These are phyloP conservation scores for Leuciscus waleckii DNA, from an alignment of 2,797 vertebrate species.

Conservation along the genomic window DNA sequence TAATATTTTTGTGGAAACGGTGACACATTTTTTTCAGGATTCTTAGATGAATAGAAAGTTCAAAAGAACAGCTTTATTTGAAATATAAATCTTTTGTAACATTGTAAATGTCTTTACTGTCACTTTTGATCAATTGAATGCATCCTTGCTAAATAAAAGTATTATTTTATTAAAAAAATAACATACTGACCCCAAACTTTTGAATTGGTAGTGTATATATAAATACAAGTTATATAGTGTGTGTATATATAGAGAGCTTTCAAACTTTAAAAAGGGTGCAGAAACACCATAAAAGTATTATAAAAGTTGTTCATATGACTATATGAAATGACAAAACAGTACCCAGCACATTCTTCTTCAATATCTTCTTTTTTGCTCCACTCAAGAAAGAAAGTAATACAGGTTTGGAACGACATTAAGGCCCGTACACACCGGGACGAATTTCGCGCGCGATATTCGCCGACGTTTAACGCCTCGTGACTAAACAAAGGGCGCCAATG, in stretches of 20 bases:
- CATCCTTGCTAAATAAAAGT: background rate
- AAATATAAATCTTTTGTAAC: background rate
- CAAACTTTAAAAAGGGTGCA: background rate
- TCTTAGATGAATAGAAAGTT: too few relatives aligned
- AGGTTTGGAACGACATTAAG: background rate
- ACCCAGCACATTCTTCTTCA: background rate
- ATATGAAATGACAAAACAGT: background rate
- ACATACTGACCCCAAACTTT: background rate
- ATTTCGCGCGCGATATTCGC: too few relatives aligned
- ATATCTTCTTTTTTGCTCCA: background rate
- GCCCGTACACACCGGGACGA: too few relatives aligned
- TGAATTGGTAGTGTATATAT: background rate
- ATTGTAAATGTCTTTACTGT: background rate
- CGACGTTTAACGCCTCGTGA: too few relatives aligned
- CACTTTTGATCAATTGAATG: background rate
- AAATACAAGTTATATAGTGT: background rate
- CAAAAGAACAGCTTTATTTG: background rate
- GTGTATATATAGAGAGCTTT: background rate
- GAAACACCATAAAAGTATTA: background rate
- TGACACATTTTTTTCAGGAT: too few relatives aligned
- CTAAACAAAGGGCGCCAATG: too few relatives aligned
- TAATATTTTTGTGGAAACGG: background rate
- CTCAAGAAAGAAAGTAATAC: background rate
- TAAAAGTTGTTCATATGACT: background rate
- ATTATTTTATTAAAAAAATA: background rate